Base-by-base conservation (phyloP, 1,140 invertebrate genomes). In the Hyles euphorbiae region DNA sequence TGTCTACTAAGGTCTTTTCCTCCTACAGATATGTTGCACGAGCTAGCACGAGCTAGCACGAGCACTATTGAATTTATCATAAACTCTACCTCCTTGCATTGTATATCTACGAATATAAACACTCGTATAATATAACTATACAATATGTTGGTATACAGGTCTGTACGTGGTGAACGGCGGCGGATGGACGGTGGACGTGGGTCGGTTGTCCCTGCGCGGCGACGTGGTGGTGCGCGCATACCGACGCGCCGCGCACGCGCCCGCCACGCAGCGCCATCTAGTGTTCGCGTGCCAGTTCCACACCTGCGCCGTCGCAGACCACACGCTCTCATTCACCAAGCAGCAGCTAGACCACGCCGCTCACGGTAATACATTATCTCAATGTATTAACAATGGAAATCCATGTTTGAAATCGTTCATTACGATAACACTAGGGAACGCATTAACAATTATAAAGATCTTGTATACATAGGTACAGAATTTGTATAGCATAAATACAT, bases 181-280 rank as follows among this genome's bases (percentile, higher is more conserved):
- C 11, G 83, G 83, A 0, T 95, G 94, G 88, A 95, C 94, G 1
- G 93, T 94, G 34, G 93, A 93, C 70, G 91, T 94, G 45, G 93
- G 94, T n/a, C 90, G 91, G 54, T 92, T 98, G 43, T 93, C 95
- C 47, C 90, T 98, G 4, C 90, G 96, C 32, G 96, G 97, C 1
- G 96, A 98, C 87, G 95, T 98, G 64, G 90, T 98, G 10, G 92
- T 98, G 67, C 97, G 97, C 82, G 97, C 96, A 77, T 98, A 97
- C 89, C 93, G 96, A 72, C 92, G 94, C 67, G 88, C 86, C 0
- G 83, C 83, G 67, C 77, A 81, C 51, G 65, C 76, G 56, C 64
- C 70, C 53, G 86, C 66, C 80, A 84, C 67, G 76, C 73, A 74
- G 70, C 65, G 90, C 54, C 78, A 83, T 55, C 73, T 90, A 49